These are phyloP conservation scores for Percopsis transmontana DNA, from an alignment of 2,113 vertebrate genomes.

Conservation along the genomic window DNA sequence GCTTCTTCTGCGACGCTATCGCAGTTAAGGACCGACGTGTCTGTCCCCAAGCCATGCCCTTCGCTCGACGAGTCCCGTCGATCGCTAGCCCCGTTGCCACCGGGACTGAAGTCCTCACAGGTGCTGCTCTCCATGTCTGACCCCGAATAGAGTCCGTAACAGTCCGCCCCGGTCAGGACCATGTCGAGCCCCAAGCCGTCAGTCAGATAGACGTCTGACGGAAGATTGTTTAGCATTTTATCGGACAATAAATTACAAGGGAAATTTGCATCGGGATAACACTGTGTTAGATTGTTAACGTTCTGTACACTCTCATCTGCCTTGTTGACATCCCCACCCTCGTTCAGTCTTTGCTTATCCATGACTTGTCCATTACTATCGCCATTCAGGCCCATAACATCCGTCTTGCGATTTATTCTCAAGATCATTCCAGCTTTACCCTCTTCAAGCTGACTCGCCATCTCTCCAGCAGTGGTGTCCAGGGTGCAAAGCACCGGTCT, in stretches of 20 bases:
- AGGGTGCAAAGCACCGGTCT: constrained; percentile 87
- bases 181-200: constrained; percentile 54
- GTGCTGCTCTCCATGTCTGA: constrained; percentile 76
- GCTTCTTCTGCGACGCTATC: constrained; percentile 81
- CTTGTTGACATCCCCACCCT: constrained; percentile 28
- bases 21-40: constrained; percentile 77
- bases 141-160: constrained; percentile 63
- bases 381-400: constrained; percentile 30
- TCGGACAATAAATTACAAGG: constrained; percentile 44
- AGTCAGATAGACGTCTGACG: constrained; percentile 63
- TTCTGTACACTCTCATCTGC: constrained; percentile 40
- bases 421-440: constrained; percentile 76
- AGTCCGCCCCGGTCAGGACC: constrained; percentile 44
- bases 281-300: constrained; percentile 16
- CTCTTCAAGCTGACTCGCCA: constrained; percentile 79
- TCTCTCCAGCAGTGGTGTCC: constrained; percentile 84
- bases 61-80: constrained; percentile 72
- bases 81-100: constrained; percentile 49
- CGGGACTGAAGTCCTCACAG: constrained; percentile 72
- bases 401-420: constrained; percentile 70
- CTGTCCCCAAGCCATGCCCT: constrained; percentile 62
- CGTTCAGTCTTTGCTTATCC: constrained; percentile 15
- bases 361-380: constrained; percentile 28
- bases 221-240: constrained; percentile 54
- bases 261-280: constrained; percentile 30